phyloP scores from a whole-genome alignment of 1,140 invertebrate species.

The Helicoverpa armigera region DNA sequence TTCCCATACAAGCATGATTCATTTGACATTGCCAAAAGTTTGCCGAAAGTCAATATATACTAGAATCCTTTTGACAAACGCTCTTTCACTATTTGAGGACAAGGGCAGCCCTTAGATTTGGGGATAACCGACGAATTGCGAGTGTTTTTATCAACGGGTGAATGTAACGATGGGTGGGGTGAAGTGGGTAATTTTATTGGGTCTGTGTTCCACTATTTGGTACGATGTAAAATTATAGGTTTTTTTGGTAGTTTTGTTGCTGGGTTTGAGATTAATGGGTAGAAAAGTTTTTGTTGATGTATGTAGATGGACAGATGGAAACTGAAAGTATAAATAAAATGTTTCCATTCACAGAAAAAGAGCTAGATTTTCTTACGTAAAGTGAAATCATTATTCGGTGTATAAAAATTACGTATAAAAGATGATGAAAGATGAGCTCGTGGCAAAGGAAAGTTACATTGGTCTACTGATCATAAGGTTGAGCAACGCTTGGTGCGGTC shows the following conservation, averaged over 20 bases:
- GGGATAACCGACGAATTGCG: slow-evolving; percentile 3
- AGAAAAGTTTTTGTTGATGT: too few species aligned
- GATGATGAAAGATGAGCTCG: too few species aligned
- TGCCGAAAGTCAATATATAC: slow-evolving; percentile 11
- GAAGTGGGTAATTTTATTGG: slow-evolving; percentile 1
- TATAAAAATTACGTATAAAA: too few species aligned
- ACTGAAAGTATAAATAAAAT: too few species aligned
- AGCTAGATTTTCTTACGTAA: too few species aligned
- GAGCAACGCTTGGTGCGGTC: too few species aligned
- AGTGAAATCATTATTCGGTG: too few species aligned
- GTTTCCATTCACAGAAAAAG: too few species aligned
- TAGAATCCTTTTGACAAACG: slow-evolving; percentile 36
- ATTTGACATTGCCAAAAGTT: slow-evolving; percentile 20
- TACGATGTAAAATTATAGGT: neutral
- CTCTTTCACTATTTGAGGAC: neutral
- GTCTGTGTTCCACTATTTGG: neutral
- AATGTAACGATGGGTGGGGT: neutral
- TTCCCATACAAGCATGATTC: neutral
- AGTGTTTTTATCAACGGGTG: slow-evolving; percentile 21
- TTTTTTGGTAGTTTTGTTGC: neutral
- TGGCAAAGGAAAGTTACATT: too few species aligned
- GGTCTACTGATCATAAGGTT: too few species aligned
- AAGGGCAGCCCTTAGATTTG: slow-evolving; percentile 30
- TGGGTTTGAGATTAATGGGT: too few species aligned
- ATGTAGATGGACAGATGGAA: too few species aligned